These are phyloP conservation scores for Hycleus phaleratus DNA, from an alignment of 1,140 invertebrate species.

Conservation along the genomic window DNA sequence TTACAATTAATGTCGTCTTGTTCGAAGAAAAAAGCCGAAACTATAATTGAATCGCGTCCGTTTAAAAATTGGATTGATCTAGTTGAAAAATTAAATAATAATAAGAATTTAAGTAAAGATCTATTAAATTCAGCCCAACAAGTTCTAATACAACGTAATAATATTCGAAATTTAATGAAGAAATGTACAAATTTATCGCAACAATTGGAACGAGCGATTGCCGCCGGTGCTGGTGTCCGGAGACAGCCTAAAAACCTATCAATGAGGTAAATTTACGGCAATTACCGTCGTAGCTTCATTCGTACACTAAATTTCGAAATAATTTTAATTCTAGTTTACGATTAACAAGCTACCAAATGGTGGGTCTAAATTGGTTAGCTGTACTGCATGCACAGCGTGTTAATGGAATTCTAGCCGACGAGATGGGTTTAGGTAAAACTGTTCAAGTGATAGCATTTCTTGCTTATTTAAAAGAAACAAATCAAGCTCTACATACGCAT, in stretches of 20 bases:
- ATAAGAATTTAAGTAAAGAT: conserved; percentile 59
- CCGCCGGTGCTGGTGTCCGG: conserved; percentile 57
- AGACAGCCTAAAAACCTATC: conserved; percentile 56
- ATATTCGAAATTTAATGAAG: conserved; percentile 62
- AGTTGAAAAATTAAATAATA: conserved; percentile 61
- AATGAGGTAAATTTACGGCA: conserved; percentile 42
- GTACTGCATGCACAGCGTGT: conserved; percentile 83
- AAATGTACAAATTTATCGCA: conserved; percentile 64
- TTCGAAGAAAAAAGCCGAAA: conserved; percentile 65
- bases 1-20: conserved; percentile 59
- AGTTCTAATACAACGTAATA: conserved; percentile 60
- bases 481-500: conserved; percentile 64
- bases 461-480: conserved; percentile 74
- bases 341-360: conserved; percentile 83
- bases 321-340: conserved; percentile 46
- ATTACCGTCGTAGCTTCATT: too few species aligned
- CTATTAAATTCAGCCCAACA: conserved; percentile 65
- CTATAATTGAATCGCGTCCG: conserved; percentile 58
- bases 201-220: conserved; percentile 65
- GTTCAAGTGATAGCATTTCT: conserved; percentile 86
- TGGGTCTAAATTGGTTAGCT: conserved; percentile 90
- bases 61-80: conserved; percentile 66
- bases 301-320: not conserved
- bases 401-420: conserved; percentile 90
- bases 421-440: conserved; percentile 89